These are phyloP conservation scores for Selene dorsalis DNA, from an alignment of 2,797 vertebrate genomes.

Conservation along the genomic window DNA sequence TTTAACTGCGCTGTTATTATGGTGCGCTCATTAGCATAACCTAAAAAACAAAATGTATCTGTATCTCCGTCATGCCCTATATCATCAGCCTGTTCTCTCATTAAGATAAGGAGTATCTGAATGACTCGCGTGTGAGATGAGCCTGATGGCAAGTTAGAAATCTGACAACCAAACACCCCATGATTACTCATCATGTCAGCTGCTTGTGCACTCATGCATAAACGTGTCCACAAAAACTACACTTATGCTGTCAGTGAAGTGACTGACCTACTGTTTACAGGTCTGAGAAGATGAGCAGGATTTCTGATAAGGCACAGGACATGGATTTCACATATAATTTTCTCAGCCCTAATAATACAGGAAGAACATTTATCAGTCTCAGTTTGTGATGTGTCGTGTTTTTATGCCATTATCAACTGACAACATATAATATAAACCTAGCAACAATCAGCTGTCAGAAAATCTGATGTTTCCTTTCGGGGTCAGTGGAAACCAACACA, in stretches of 20 bases:
- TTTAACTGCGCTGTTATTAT: not conserved
- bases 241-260: not conserved
- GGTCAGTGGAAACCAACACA: too few species aligned
- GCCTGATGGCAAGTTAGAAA: not conserved
- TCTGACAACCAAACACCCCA: not conserved
- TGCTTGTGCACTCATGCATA: not conserved
- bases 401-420: not conserved
- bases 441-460: too few species aligned
- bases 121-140: not conserved
- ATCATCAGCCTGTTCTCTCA: not conserved
- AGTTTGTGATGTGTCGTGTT: not conserved
- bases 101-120: not conserved
- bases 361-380: not conserved
- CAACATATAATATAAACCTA: too few species aligned
- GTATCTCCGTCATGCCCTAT: not conserved
- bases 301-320: too few species aligned
- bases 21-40: constrained; percentile 9
- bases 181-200: not conserved
- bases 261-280: not conserved
- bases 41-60: constrained; percentile 8
- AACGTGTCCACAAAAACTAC: not conserved
- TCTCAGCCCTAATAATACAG: not conserved
- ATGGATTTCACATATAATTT: not conserved
- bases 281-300: too few species aligned
- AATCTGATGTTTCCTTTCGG: too few species aligned